phyloP scores from a whole-genome alignment of 2,113 vertebrate species.

The Onychorhynchus coronatus region DNA sequence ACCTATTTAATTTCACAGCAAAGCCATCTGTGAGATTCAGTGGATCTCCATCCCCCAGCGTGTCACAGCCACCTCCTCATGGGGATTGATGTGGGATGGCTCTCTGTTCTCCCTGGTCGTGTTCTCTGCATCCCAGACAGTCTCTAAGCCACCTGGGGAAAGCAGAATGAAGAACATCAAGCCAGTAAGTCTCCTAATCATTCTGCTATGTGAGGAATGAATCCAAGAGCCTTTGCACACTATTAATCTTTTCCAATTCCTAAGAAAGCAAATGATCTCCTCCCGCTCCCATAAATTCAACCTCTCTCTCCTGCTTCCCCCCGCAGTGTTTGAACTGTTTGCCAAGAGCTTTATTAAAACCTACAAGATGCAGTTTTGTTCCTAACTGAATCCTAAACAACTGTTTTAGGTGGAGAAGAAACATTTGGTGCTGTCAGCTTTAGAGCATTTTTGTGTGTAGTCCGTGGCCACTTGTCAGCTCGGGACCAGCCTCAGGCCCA shows the following conservation, averaged over 20 bases:
- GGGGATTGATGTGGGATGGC: fast-evolving
- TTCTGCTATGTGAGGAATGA: slow-evolving; percentile 51
- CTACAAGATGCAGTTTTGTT: slow-evolving; percentile 41
- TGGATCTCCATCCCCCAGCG: too few species aligned
- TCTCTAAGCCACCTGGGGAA: slow-evolving; percentile 12
- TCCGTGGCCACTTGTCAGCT: slow-evolving; percentile 15
- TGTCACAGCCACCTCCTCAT: fast-evolving
- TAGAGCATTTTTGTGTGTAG: slow-evolving; percentile 35
- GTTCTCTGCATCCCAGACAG: not conserved
- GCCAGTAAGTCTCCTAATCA: not conserved
- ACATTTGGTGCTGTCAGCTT: slow-evolving; percentile 45
- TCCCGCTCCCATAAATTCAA: slow-evolving; percentile 30
- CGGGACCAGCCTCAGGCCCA: not conserved
- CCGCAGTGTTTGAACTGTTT: slow-evolving; percentile 15
- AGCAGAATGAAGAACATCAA: not conserved
- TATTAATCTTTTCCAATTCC: slow-evolving; percentile 48
- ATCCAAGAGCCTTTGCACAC: slow-evolving; percentile 41
- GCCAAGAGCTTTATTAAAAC: slow-evolving; percentile 59
- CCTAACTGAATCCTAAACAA: slow-evolving; percentile 25
- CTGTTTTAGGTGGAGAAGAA: slow-evolving; percentile 32
- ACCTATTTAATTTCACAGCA: not conserved
- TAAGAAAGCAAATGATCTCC: slow-evolving; percentile 27
- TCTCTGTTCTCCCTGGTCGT: not conserved
- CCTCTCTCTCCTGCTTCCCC: not conserved
- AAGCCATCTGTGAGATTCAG: fast-evolving